Evolutionary conservation across 64 coral and sea anemone species (phyloP).

Genomic region (Hydrozoanthus tunicans): DNA sequence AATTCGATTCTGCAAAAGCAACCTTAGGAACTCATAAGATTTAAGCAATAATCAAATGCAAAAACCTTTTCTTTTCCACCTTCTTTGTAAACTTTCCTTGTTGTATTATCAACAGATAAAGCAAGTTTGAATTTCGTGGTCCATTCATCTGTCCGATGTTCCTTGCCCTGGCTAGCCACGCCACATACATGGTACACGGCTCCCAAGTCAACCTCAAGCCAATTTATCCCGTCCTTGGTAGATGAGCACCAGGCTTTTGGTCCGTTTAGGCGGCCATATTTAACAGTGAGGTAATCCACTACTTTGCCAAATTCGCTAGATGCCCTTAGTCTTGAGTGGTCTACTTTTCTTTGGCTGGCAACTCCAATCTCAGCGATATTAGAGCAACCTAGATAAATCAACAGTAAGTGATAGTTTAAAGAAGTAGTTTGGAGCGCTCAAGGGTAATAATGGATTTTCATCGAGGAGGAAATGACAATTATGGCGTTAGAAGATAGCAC

Average conservation of each 20-base stretch:
- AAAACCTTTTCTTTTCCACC: constrained; percentile 19
- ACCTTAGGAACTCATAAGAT: not conserved
- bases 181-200: constrained; percentile 40
- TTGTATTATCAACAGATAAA: constrained; percentile 7
- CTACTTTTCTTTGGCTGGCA: not conserved
- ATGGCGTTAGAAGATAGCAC: too few relatives aligned
- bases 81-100: not conserved
- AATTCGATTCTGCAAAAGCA: not conserved
- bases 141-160: constrained; percentile 40
- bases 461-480: too few relatives aligned
- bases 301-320: constrained; percentile 33
- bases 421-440: not conserved
- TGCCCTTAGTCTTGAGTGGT: not conserved
- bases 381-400: not conserved
- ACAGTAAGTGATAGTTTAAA: not conserved
- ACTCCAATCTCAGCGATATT: constrained; percentile 13
- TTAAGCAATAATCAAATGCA: not conserved
- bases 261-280: constrained; percentile 12
- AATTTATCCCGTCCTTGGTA: not conserved
- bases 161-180: constrained; percentile 44
- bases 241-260: not conserved
- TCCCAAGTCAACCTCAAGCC: constrained; percentile 36
- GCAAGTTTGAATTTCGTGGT: constrained; percentile 27
- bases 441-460: too few relatives aligned
- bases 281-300: constrained; percentile 35